These are phyloP conservation scores for Frankliniella intonsa DNA, from an alignment of 2,888 invertebrate species.

Conservation along the genomic window DNA sequence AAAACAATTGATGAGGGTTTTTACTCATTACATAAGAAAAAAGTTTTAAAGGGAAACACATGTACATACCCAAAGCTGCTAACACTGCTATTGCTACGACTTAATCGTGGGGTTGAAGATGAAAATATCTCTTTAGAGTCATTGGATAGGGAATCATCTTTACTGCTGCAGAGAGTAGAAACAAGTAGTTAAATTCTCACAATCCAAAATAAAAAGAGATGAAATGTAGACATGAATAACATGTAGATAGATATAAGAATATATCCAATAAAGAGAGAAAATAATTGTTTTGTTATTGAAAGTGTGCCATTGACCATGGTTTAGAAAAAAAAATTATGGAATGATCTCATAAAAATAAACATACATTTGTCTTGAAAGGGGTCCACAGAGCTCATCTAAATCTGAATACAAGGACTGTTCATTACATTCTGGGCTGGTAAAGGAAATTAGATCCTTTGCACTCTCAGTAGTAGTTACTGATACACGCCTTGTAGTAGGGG, in stretches of 20 bases:
- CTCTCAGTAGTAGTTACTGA: constrained; percentile 31
- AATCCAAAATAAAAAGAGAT: background rate
- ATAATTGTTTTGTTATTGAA: background rate
- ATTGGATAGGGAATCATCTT: background rate
- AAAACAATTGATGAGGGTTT: background rate
- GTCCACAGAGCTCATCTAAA: background rate
- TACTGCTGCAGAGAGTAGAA: constrained; percentile 8
- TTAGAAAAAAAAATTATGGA: background rate
- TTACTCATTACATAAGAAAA: background rate
- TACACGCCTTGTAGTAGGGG: constrained; percentile 39
- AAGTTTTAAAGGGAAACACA: background rate
- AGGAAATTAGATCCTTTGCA: constrained; percentile 61
- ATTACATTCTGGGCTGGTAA: constrained; percentile 57
- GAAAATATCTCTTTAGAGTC: background rate
- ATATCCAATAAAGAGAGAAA: background rate
- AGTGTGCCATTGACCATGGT: background rate
- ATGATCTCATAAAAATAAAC: too few relatives aligned
- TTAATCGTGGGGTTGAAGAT: background rate
- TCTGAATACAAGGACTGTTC: constrained; percentile 18
- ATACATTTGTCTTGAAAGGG: background rate
- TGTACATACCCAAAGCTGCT: constrained; percentile 18
- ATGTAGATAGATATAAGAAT: background rate
- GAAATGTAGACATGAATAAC: background rate
- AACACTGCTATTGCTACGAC: background rate
- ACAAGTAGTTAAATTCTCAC: background rate